A percentile compares a stretch with the other conserved stretches of the same genome.
These are phyloP conservation scores for Mormyrops attenuatus DNA, from an alignment of 2,797 vertebrate species.

Conservation along the genomic window DNA sequence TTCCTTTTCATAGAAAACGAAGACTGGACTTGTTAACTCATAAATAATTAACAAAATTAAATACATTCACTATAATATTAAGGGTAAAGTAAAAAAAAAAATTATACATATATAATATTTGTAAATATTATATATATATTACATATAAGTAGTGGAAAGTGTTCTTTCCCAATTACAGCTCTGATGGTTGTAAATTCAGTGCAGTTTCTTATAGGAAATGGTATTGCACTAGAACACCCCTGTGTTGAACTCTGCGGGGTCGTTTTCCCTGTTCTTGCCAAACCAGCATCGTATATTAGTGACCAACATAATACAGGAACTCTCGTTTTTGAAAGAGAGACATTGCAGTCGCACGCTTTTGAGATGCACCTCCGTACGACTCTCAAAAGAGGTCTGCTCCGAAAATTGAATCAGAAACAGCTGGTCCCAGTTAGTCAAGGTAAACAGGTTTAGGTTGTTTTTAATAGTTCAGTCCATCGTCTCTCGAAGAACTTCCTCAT, in stretches of 20 bases:
- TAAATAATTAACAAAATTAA: constrained; percentile 95
- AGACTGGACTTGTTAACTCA: constrained; percentile 78
- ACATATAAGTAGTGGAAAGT: constrained; percentile 75
- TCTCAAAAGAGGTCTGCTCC: constrained; percentile 51
- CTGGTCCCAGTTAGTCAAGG: constrained; percentile 64
- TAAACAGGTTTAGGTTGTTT: constrained; percentile 60
- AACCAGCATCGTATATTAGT: constrained; percentile 68
- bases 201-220: constrained; percentile 71
- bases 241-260: constrained; percentile 67
- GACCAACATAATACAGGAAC: constrained; percentile 60
- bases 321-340: constrained; percentile 55
- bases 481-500: constrained; percentile 83
- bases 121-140: constrained; percentile 30
- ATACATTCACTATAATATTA: constrained; percentile 89
- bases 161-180: constrained; percentile 67
- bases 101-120: constrained; percentile 25
- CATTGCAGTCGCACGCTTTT: constrained; percentile 56
- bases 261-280: constrained; percentile 70
- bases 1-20: constrained; percentile 87
- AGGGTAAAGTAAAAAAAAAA: constrained; percentile 77
- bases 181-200: constrained; percentile 76
- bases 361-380: constrained; percentile 48
- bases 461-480: constrained; percentile 75
- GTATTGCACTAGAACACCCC: constrained; percentile 83
- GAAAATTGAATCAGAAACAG: constrained; percentile 65